Evolutionary conservation across 2,113 vertebrate genomes (phyloP), one percentile per base, ranked within the genome.

Genomic region (Hippolais icterina): DNA sequence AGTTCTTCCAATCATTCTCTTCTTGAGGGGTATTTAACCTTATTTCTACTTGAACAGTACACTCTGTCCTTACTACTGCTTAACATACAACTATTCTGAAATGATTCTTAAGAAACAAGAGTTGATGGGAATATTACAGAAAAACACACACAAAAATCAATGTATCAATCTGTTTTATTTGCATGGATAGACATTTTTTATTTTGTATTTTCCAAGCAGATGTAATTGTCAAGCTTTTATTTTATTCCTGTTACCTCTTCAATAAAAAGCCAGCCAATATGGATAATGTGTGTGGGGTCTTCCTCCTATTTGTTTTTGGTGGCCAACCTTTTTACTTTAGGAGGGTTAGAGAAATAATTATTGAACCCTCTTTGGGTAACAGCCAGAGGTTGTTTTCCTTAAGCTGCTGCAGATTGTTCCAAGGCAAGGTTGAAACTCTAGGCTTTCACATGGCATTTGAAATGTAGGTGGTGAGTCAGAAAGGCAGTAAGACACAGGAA

Each of bases 311-410:
- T 96, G 60, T 94, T 96, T 96, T 96, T 77, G 74, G 69, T 59
- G 60, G 75, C 8, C 86, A 96, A 81, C 86, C 66, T 93, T 96
- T 87, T 91, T 93, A 75, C 78, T 94, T 94, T 54, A 47, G 66
- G 70, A 87, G 60, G 80, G 92, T 96, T 95, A 96, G 68, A 88
- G 96, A 96, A 97, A 96, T 96, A 94, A 95, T 93, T 89, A 87
- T 86, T 66, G 87, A 96, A 88, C 61, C 82, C 61, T 95, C 85
- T 93, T 96, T 68, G 81, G 41, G 64, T 94, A 94, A 82, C 89
- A 91, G 87, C 87, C 82, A 92, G 94, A 79, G 84, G 52, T 84
- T 96, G 85, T 95, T 94, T 94, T 93, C 93, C 87, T 95, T 96
- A 72, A 90, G 86, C 89, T 93, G 83, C 84, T 95, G 79, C 72